phyloP scores from a whole-genome alignment of 2,888 invertebrate species.

The Herminia tarsipennalis region DNA sequence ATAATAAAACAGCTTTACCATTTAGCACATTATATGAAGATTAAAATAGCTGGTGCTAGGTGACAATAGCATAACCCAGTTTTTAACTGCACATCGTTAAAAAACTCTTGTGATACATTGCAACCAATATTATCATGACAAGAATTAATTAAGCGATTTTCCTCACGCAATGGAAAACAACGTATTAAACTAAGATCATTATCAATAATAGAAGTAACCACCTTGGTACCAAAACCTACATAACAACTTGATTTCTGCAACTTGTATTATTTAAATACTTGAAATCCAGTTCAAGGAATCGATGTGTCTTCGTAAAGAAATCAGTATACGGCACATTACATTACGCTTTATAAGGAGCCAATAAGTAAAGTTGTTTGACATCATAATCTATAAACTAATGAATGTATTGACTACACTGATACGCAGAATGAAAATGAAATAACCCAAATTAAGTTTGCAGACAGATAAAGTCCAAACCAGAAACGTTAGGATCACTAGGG shows the following conservation, averaged over 20 bases:
- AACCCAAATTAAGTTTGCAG: constrained; percentile 24
- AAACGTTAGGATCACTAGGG: constrained; percentile 46
- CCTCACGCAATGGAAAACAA: constrained; percentile 23
- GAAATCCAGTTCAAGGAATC: constrained; percentile 69
- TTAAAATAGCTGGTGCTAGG: no score
- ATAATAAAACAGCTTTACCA: no score
- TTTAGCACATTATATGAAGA: no score
- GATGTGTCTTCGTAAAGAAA: constrained; percentile 25
- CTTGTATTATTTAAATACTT: constrained; percentile 60
- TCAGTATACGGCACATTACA: constrained; percentile 21
- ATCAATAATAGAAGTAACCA: constrained; percentile 40
- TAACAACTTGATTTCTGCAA: constrained; percentile 50
- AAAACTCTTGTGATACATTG: no score
- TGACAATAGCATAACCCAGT: no score
- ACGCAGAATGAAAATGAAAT: constrained; percentile 4
- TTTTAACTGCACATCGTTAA: no score
- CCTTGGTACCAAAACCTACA: constrained; percentile 63
- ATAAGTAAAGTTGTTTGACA: constrained; percentile 5
- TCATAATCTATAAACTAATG: not conserved
- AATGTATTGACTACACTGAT: not conserved
- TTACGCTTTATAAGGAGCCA: constrained; percentile 10
- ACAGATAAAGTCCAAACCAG: constrained; percentile 32
- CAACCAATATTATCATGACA: no score
- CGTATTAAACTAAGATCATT: constrained; percentile 22
- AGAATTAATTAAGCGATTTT: no score